phyloP scores from a whole-genome alignment of 2,797 vertebrate genomes.

The Gymnothorax reevesii region DNA sequence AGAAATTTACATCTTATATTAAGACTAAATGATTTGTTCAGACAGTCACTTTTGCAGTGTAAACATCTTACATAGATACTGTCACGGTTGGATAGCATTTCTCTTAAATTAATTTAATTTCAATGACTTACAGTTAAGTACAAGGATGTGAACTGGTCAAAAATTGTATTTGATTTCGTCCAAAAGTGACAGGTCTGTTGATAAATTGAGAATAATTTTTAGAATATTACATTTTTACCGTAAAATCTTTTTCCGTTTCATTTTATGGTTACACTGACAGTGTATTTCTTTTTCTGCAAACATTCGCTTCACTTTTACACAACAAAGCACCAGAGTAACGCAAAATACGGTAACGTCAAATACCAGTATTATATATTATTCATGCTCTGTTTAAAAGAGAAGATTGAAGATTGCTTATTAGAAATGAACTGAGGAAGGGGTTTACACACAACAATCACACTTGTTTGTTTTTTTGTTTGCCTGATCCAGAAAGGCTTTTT shows the following conservation, averaged over 20 bases:
- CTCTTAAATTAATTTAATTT: neutral
- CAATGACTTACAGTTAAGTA: neutral
- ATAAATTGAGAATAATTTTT: neutral
- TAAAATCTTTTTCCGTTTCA: neutral
- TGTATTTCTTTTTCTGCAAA: neutral
- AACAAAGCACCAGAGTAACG: constrained; percentile 3
- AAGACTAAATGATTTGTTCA: too few relatives aligned
- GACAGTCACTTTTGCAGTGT: too few relatives aligned
- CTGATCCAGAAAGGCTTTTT: too few relatives aligned
- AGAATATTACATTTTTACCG: neutral
- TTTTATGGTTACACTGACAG: neutral
- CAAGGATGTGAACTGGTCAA: neutral
- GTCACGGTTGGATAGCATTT: neutral
- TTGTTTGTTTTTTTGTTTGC: neutral
- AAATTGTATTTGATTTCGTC: neutral
- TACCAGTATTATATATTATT: too few relatives aligned
- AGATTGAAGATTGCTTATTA: neutral
- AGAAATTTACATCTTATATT: too few relatives aligned
- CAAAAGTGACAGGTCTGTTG: neutral
- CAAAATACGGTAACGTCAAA: neutral
- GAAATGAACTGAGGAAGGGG: neutral
- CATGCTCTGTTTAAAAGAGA: neutral
- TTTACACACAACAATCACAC: neutral
- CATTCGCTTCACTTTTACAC: neutral
- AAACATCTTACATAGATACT: neutral